Percentiles rank a stretch among this genome's conserved stretches.
Conservation (phyloP, 2,888 invertebrate species). For the Leptinotarsa haldemani region DNA sequence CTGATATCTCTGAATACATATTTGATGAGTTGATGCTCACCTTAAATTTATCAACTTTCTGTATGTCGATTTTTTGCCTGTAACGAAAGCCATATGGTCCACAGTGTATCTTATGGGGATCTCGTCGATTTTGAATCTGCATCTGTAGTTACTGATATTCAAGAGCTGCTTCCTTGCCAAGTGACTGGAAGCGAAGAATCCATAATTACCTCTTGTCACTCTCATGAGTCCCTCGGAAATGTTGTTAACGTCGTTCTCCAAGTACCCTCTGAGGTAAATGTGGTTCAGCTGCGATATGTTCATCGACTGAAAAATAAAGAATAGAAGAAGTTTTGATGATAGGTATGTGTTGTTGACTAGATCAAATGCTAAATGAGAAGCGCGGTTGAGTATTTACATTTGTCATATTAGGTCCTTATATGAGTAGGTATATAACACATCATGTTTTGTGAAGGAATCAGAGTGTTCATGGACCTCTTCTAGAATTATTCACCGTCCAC, state of each 20-base stretch:
- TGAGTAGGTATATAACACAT: too few relatives aligned
- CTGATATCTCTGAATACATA: not conserved
- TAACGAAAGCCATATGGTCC: slow-evolving; percentile 71
- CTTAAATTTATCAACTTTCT: slow-evolving; percentile 68
- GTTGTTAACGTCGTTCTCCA: slow-evolving; percentile 65
- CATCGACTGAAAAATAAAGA: slow-evolving; percentile 63
- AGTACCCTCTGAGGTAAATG: slow-evolving; percentile 55
- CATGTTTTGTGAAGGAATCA: too few relatives aligned
- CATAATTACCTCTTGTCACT: slow-evolving; percentile 70
- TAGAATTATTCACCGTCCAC: too few relatives aligned
- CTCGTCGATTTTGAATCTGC: slow-evolving; percentile 70
- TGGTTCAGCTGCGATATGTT: slow-evolving; percentile 61
- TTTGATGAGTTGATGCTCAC: slow-evolving; percentile 45
- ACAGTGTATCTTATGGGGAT: slow-evolving; percentile 70
- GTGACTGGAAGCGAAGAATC: slow-evolving; percentile 74
- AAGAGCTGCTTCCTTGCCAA: slow-evolving; percentile 69
- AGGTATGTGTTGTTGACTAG: too few relatives aligned
- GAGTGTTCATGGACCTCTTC: too few relatives aligned
- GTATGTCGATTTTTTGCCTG: slow-evolving; percentile 71
- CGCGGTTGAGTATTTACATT: too few relatives aligned
- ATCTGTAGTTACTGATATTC: slow-evolving; percentile 62
- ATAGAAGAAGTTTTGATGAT: not conserved
- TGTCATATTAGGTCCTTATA: too few relatives aligned
- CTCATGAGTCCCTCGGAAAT: slow-evolving; percentile 70
- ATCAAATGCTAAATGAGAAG: too few relatives aligned